These are phyloP conservation scores for Zapus hudsonius DNA, from an alignment of 2,113 vertebrate genomes.

Conservation along the genomic window DNA sequence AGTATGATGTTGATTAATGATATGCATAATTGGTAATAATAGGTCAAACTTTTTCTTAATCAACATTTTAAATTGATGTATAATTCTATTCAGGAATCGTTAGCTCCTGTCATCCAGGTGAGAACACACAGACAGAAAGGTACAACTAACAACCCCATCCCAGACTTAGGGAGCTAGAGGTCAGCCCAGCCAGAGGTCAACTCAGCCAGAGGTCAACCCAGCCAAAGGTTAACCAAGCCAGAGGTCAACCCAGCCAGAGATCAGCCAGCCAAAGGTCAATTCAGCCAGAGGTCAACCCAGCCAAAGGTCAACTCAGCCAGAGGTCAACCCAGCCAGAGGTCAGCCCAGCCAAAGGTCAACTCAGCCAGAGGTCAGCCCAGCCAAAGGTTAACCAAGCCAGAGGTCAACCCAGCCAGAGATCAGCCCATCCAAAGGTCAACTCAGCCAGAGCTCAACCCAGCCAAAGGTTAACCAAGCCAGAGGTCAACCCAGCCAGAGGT, in stretches of 20 bases:
- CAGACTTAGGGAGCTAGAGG: not conserved
- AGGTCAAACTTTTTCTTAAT: not conserved
- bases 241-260: rapidly evolving
- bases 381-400: too few species aligned
- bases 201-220: not conserved
- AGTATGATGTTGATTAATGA: not conserved
- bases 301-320: too few species aligned
- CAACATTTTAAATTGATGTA: not conserved
- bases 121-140: not conserved
- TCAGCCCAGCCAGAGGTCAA: not conserved
- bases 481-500: too few species aligned
- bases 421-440: too few species aligned
- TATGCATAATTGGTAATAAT: not conserved
- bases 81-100: not conserved
- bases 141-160: rapidly evolving
- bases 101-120: not conserved
- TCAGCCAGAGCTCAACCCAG: too few species aligned
- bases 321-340: too few species aligned
- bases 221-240: too few species aligned
- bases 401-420: too few species aligned
- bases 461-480: too few species aligned
- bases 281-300: not conserved
- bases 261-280: not conserved
- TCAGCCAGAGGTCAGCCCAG: not conserved
- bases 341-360: not conserved